phyloP scores from a whole-genome alignment of 2,113 vertebrate genomes.

The Naja naja region DNA sequence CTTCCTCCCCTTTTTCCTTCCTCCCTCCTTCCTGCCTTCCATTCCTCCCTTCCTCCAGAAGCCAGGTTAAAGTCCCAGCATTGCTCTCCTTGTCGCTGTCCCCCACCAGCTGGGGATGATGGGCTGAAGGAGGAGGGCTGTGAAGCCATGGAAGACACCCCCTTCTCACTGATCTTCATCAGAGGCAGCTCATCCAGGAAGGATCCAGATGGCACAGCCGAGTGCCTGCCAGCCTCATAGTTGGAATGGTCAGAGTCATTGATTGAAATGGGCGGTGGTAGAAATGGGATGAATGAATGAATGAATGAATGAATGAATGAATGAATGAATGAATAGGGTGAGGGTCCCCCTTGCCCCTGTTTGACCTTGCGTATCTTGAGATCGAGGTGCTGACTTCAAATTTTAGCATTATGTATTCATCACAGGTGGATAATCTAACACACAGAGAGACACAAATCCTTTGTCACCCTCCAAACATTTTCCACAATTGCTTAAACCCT shows the following conservation, averaged over 20 bases:
- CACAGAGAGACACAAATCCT: neutral
- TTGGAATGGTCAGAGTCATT: neutral
- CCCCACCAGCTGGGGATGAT: neutral
- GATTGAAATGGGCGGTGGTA: no score
- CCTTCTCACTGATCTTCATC: neutral
- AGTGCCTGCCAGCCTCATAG: neutral
- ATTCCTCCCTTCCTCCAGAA: neutral
- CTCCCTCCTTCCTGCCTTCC: no score
- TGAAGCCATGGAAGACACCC: neutral
- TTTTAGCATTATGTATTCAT: neutral
- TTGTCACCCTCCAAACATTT: neutral
- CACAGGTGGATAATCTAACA: neutral
- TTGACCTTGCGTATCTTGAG: neutral
- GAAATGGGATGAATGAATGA: no score
- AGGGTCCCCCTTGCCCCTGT: neutral
- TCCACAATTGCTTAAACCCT: neutral
- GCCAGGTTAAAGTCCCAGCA: neutral
- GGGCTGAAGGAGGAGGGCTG: neutral
- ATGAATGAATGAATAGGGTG: no score
- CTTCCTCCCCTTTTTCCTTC: neutral
- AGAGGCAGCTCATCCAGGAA: neutral
- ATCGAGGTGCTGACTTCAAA: neutral
- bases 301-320: no score
- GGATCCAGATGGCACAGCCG: neutral
- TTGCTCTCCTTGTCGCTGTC: neutral